Percentiles rank a stretch among this genome's conserved stretches.
These are phyloP conservation scores for Harpagoxenus sublaevis DNA, from an alignment of 2,888 invertebrate species.

Conservation along the genomic window DNA sequence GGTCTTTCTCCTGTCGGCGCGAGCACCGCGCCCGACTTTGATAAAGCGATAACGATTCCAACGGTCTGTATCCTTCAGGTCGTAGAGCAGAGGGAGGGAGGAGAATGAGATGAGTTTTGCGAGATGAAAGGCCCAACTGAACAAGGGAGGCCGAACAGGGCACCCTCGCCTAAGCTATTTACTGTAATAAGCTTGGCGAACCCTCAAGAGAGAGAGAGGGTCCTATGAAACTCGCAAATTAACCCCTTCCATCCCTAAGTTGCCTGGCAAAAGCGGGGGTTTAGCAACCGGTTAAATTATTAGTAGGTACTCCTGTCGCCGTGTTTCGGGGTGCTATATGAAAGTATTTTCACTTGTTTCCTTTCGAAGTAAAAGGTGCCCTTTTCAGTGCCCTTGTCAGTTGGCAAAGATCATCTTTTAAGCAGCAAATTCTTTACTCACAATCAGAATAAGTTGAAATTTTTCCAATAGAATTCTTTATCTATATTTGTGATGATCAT, in stretches of 20 bases:
- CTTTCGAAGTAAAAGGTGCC: neutral
- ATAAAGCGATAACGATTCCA: constrained; percentile 59
- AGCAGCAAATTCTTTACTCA: neutral
- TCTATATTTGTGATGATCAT: neutral
- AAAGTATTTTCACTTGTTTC: constrained; percentile 13
- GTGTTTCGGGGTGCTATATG: neutral
- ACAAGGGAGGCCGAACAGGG: constrained; percentile 15
- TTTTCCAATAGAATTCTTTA: neutral
- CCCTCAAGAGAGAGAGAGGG: constrained; percentile 28
- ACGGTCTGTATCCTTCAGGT: constrained; percentile 46
- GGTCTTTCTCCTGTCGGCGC: constrained; percentile 39
- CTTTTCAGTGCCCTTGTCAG: neutral
- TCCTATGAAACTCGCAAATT: constrained; percentile 65
- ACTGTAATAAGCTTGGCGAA: constrained; percentile 64
- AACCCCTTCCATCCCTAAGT: constrained; percentile 54
- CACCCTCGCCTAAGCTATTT: constrained; percentile 64
- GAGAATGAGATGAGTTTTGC: constrained; percentile 34
- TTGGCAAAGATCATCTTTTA: neutral
- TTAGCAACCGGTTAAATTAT: constrained; percentile 63
- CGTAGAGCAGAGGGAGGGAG: constrained; percentile 21
- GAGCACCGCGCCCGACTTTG: constrained; percentile 35
- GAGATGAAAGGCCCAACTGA: constrained; percentile 45
- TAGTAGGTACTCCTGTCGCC: constrained; percentile 50
- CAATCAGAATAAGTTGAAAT: neutral
- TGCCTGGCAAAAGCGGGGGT: constrained; percentile 49